Conservation (phyloP, 37 sponge, comb jelly and placozoan species). For the Hexactinellida sp. region DNA sequence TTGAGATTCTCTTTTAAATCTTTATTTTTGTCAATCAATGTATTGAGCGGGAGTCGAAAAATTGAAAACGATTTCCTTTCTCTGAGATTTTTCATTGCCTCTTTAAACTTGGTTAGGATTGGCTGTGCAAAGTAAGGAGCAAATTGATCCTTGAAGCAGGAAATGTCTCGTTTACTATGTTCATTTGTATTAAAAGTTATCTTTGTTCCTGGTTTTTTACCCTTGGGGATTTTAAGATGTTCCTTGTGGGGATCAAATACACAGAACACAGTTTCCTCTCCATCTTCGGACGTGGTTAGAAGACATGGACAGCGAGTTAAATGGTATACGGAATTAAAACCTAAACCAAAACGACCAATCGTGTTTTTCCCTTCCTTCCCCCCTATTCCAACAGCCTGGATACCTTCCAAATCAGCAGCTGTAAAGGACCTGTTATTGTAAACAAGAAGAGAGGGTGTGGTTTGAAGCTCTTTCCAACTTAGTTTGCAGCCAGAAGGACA, state of each 20-base stretch:
- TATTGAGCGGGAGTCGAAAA: neutral
- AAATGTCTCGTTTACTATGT: neutral
- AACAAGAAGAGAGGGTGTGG: constrained; percentile 39
- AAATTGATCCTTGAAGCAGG: neutral
- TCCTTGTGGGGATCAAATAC: neutral
- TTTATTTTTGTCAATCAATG: neutral
- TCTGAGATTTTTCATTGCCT: neutral
- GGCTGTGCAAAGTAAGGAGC: neutral
- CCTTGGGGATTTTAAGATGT: neutral
- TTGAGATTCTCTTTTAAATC: neutral
- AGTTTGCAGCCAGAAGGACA: neutral
- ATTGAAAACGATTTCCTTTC: constrained; percentile 6
- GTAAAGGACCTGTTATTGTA: constrained; percentile 55
- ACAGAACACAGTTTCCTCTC: neutral
- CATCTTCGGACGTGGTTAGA: neutral
- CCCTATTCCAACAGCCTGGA: constrained; percentile 55
- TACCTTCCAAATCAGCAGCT: constrained; percentile 49
- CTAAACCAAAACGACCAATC: neutral
- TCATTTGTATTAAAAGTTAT: neutral
- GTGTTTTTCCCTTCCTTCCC: constrained; percentile 28
- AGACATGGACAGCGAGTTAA: neutral
- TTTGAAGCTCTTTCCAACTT: constrained; percentile 36
- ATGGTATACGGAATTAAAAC: constrained; percentile 5
- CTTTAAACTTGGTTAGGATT: neutral
- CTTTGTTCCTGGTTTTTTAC: neutral